phyloP scores from a whole-genome alignment of 2,888 invertebrate genomes.

The Netelia fuscicornis region DNA sequence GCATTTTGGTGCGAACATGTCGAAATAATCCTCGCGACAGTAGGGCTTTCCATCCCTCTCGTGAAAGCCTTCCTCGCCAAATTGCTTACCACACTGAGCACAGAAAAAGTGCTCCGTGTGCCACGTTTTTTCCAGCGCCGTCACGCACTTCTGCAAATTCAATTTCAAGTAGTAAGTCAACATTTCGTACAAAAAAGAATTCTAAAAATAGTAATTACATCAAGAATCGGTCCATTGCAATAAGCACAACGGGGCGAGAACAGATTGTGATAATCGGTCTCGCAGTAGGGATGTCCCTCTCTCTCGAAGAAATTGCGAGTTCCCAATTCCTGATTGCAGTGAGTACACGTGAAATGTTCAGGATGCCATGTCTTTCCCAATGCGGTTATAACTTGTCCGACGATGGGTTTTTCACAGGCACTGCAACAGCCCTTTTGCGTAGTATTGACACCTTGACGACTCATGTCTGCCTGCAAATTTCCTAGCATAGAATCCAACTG shows the following conservation, averaged over 20 bases:
- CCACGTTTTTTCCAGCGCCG: conserved; percentile 98
- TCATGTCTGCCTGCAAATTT: conserved; percentile 98
- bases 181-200: not conserved
- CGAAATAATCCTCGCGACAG: conserved; percentile 98
- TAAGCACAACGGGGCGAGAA: conserved; percentile 99
- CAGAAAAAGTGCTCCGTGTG: conserved; percentile 99
- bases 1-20: conserved; percentile 99
- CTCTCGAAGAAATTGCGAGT: conserved; percentile 99
- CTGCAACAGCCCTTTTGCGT: conserved; percentile 99
- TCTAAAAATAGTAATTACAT: conserved; percentile 89
- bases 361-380: conserved; percentile 99
- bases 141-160: conserved; percentile 97
- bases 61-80: conserved; percentile 99
- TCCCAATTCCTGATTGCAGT: conserved; percentile 98
- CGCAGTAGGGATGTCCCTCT: conserved; percentile 98
- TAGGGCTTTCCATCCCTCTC: conserved; percentile 98
- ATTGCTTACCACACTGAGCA: conserved; percentile 98
- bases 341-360: conserved; percentile 99
- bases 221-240: conserved; percentile 99
- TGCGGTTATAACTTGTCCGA: conserved; percentile 98
- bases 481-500: conserved; percentile 96
- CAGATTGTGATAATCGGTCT: conserved; percentile 98
- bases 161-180: not conserved
- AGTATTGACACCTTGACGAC: conserved; percentile 98
- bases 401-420: conserved; percentile 99